A percentile compares a stretch with the other conserved stretches of the same genome.
Evolutionary conservation across 2,797 vertebrate species (phyloP).

Genomic region (Acipenser oxyrinchus): DNA sequence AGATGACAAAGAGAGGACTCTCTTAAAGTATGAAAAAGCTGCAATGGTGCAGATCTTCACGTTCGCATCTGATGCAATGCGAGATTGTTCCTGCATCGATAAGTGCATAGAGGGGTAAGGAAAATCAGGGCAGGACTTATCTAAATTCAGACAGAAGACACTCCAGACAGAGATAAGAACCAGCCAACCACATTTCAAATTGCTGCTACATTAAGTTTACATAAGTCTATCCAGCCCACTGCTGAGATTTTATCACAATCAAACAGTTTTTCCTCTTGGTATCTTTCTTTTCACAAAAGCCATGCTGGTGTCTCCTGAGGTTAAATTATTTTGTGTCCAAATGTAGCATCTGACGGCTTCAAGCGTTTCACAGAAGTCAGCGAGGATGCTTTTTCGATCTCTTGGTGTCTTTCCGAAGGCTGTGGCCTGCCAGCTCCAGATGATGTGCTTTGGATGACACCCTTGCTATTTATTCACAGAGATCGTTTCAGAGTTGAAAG

Average conservation of each 20-base stretch:
- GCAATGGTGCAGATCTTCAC: not conserved
- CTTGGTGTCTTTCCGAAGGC: too few relatives aligned
- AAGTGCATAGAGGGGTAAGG: conserved; percentile 6
- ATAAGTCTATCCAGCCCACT: conserved; percentile 10
- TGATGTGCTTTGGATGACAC: too few relatives aligned
- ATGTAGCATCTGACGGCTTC: not conserved
- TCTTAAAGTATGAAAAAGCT: not conserved
- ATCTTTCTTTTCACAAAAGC: conserved; percentile 7
- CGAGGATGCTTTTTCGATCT: not conserved
- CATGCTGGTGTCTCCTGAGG: conserved; percentile 7
- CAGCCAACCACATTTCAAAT: conserved; percentile 6
- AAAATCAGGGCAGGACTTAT: conserved; percentile 10
- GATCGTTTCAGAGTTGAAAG: too few relatives aligned
- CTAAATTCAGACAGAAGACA: conserved; percentile 6
- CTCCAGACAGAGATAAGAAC: conserved; percentile 10
- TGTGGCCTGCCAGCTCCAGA: too few relatives aligned
- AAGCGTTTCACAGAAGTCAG: conserved; percentile 1
- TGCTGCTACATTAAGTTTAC: conserved; percentile 14
- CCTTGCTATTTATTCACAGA: too few relatives aligned
- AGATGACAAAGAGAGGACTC: too few relatives aligned
- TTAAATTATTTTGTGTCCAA: not conserved
- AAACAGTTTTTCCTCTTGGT: conserved; percentile 4
- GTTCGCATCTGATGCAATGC: conserved; percentile 1
- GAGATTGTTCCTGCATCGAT: conserved; percentile 7
- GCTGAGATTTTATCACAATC: conserved; percentile 16